These are phyloP conservation scores for Sciurus niger DNA, from an alignment of 2,113 vertebrate genomes.

Conservation along the genomic window DNA sequence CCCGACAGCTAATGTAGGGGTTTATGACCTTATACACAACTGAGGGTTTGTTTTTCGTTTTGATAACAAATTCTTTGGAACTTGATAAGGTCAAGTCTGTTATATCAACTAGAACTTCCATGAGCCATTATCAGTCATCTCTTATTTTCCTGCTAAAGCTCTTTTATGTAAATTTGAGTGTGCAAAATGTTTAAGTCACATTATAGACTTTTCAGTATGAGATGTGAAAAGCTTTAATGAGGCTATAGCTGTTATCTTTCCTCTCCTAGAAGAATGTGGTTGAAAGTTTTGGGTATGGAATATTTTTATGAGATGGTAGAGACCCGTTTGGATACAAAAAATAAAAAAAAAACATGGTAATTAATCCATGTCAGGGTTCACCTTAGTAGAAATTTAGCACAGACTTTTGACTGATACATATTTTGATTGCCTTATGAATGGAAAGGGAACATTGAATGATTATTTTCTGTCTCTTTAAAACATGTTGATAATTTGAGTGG, in stretches of 20 bases:
- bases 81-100: constrained; percentile 66
- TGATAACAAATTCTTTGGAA: constrained; percentile 76
- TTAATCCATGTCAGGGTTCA: background rate
- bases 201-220: background rate
- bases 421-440: background rate
- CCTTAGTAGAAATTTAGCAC: background rate
- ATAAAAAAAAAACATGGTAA: background rate
- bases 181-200: background rate
- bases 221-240: constrained; percentile 58
- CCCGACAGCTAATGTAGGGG: constrained; percentile 62
- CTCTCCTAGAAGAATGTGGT: constrained; percentile 6
- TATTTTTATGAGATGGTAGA: background rate
- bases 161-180: constrained; percentile 61
- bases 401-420: background rate
- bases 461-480: constrained; percentile 41
- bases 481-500: background rate
- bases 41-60: constrained; percentile 73
- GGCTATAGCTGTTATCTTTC: background rate
- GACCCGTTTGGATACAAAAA: background rate
- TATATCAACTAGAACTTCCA: constrained; percentile 37
- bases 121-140: constrained; percentile 75
- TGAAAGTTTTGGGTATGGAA: background rate
- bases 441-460: background rate
- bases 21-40: constrained; percentile 44
- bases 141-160: constrained; percentile 76